Conservation (phyloP, 2,797 vertebrate genomes). For the Cryptoblepharus egeriae region DNA sequence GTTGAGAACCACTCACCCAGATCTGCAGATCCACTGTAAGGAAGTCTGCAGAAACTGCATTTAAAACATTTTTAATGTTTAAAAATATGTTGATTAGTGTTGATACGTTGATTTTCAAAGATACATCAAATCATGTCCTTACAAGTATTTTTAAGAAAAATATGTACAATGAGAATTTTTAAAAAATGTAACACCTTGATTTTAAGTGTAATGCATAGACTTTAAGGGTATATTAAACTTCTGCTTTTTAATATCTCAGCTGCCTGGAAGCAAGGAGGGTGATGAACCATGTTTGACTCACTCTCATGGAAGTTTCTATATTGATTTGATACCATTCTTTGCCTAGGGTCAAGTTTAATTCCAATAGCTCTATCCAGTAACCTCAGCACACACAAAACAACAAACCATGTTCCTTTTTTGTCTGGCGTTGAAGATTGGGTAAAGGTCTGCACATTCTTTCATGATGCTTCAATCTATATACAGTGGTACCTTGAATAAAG, state of each 20-base stretch:
- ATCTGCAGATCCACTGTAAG: too few relatives aligned
- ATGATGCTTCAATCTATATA: constrained; percentile 21
- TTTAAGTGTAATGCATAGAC: constrained; percentile 34
- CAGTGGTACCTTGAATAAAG: too few relatives aligned
- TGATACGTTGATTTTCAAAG: too few relatives aligned
- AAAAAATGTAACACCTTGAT: constrained; percentile 6
- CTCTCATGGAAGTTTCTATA: constrained; percentile 18
- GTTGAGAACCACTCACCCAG: not conserved
- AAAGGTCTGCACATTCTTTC: constrained; percentile 37
- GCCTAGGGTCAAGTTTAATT: constrained; percentile 49
- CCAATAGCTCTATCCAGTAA: constrained; percentile 27
- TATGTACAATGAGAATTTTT: too few relatives aligned
- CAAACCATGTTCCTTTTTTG: constrained; percentile 1
- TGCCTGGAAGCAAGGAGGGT: constrained; percentile 38
- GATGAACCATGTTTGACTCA: constrained; percentile 35
- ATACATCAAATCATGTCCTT: not conserved
- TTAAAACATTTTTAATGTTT: not conserved
- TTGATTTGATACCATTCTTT: constrained; percentile 39
- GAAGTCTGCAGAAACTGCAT: not conserved
- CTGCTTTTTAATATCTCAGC: constrained; percentile 60
- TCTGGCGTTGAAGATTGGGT: constrained; percentile 39
- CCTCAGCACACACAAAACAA: not conserved
- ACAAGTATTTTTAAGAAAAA: not conserved
- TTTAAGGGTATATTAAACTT: constrained; percentile 56
- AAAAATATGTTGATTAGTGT: too few relatives aligned